Evolutionary conservation across 2,888 invertebrate species (phyloP), one percentile per base, ranked within the genome.

Genomic region (Heliconius ismenius): DNA sequence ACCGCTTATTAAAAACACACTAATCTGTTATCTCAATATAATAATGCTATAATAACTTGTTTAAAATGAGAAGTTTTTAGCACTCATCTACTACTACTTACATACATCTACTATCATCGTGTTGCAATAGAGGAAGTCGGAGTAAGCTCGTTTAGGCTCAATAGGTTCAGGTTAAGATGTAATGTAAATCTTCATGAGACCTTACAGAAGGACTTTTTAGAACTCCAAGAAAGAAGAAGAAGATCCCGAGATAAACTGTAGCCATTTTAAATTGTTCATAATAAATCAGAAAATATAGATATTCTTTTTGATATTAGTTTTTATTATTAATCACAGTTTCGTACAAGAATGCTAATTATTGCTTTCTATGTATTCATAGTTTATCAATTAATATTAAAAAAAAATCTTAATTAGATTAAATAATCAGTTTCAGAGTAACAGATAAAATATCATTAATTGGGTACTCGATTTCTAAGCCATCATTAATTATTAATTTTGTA

Each of bases 341-440:
- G 39, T 67, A 39, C 3, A 67, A 43, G 39, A 43, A 67, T 43
- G 2, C 15, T 67, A 67, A 67, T 43, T 67, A 67, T 24, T 18
- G n/a, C n/a, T 65, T 36, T 67, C 24, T 39, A 65, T n/a, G 36
- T 65, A 39, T 24, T 24, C 67, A 24, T 67, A 65, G 24, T 36
- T 39, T 15, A 26, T 43, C 39, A 24, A 67, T 39, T 24, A 18
- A 24, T 36, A 21, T 10, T 36, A 13, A 24, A 65, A 36, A 64
- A 32, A n/a, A 13, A 62, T 26, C n/a, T 15, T 67, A 67, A 67
- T 67, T 36, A 39, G 39, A 43, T 43, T 39, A 15, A 43, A 67
- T 26, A 24, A 36, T n/a, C 36, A n/a, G 13, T 36, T 36, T 39
- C 21, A 65, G n/a, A 65, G 36, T 21, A 39, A 39, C 36, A 65